A percentile compares a stretch with the other conserved stretches of the same genome.
These are phyloP conservation scores for Vultur gryphus DNA, from an alignment of 2,797 vertebrate species.

Conservation along the genomic window DNA sequence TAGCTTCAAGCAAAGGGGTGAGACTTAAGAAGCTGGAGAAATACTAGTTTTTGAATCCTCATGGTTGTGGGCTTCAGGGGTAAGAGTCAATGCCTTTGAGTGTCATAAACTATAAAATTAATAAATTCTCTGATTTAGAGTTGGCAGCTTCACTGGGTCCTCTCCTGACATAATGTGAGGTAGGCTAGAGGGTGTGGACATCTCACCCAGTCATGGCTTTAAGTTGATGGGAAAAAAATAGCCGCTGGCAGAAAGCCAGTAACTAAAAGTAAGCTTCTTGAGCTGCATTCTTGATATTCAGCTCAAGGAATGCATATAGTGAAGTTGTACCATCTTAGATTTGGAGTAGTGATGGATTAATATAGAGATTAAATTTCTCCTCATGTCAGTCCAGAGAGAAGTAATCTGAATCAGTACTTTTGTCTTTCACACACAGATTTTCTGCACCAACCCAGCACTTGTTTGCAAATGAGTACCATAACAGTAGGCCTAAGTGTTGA, in stretches of 20 bases:
- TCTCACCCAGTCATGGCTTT: not conserved
- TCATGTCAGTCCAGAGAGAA: not conserved
- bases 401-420: not conserved
- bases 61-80: not conserved
- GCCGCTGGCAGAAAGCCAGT: not conserved
- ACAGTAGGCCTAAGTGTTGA: not conserved
- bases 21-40: not conserved
- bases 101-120: not conserved
- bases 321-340: not conserved
- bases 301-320: not conserved
- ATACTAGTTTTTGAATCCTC: not conserved
- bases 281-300: not conserved
- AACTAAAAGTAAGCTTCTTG: not conserved
- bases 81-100: not conserved
- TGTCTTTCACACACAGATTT: not conserved
- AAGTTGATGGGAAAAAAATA: not conserved
- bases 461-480: not conserved
- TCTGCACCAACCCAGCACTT: not conserved
- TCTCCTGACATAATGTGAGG: not conserved
- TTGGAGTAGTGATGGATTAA: not conserved
- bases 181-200: not conserved
- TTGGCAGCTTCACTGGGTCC: not conserved
- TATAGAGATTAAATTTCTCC: not conserved
- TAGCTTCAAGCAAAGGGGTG: not conserved
- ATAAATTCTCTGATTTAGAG: not conserved